Evolutionary conservation across 2,888 invertebrate species (phyloP).

Genomic region (Parnassius smintheus): DNA sequence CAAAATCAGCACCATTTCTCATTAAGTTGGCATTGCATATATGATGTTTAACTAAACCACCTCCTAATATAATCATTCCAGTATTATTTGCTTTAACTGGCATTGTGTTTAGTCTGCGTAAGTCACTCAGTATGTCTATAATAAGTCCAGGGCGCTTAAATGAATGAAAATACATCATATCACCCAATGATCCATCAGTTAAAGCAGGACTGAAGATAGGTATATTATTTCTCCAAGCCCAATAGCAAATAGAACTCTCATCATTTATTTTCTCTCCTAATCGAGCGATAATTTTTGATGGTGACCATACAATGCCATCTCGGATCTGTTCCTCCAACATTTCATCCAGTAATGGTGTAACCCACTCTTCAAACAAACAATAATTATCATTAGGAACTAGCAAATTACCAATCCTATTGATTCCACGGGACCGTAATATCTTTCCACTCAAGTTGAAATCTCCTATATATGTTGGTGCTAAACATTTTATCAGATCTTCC

Average conservation of each 20-base stretch:
- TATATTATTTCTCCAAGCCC: slow-evolving; percentile 98
- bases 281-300: slow-evolving; percentile 81
- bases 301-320: slow-evolving; percentile 91
- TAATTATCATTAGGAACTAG: slow-evolving; percentile 99
- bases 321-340: slow-evolving; percentile 93
- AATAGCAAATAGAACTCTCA: slow-evolving; percentile 96
- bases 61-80: slow-evolving; percentile 98
- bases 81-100: slow-evolving; percentile 95
- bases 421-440: slow-evolving; percentile 89
- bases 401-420: slow-evolving; percentile 94
- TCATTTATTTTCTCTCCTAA: slow-evolving; percentile 95
- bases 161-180: slow-evolving; percentile 99
- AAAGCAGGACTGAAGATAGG: slow-evolving; percentile 98
- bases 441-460: slow-evolving; percentile 93
- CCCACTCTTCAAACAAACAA: slow-evolving; percentile 98
- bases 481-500: slow-evolving; percentile 99
- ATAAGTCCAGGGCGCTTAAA: slow-evolving; percentile 95
- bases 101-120: slow-evolving; percentile 94
- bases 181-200: slow-evolving; percentile 98
- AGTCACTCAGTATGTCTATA: slow-evolving; percentile 95
- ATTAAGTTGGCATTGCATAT: slow-evolving; percentile 99
- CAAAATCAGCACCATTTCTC: slow-evolving; percentile 98
- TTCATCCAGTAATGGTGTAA: slow-evolving; percentile 94
- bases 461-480: slow-evolving; percentile 96
- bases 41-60: slow-evolving; percentile 99